Evolutionary conservation across 2,888 invertebrate genomes (phyloP).

Genomic region (Shargacucullia verbasci): DNA sequence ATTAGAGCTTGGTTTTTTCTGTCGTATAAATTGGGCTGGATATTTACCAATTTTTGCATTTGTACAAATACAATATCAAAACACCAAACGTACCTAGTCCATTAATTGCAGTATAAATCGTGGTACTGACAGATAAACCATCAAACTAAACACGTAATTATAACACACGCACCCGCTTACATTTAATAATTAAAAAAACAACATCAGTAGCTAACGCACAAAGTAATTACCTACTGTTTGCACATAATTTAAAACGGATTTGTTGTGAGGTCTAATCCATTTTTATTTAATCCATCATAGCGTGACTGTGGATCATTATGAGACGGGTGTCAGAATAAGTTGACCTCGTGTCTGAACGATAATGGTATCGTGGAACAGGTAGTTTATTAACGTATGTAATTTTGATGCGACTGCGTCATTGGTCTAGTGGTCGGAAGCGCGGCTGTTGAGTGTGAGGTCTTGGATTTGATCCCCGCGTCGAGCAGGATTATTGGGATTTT

Average conservation of each 20-base stretch:
- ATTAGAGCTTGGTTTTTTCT: no score
- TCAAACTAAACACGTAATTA: conserved; percentile 53
- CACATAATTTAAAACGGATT: conserved; percentile 57
- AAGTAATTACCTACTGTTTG: conserved; percentile 52
- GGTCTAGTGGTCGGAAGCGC: no score
- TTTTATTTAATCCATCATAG: conserved; percentile 55
- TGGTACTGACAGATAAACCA: conserved; percentile 47
- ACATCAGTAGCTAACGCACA: conserved; percentile 49
- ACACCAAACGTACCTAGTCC: conserved; percentile 26
- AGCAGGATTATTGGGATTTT: no score
- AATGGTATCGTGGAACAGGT: conserved; percentile 16
- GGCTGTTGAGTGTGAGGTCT: no score
- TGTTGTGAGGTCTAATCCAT: conserved; percentile 41
- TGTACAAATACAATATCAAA: neutral
- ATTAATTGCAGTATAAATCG: conserved; percentile 44
- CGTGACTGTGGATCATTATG: conserved; percentile 70
- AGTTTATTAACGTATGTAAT: conserved; percentile 29
- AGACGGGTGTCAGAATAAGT: conserved; percentile 70
- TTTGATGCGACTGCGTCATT: no score
- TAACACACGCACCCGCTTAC: conserved; percentile 40
- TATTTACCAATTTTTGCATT: no score
- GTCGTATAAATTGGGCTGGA: no score
- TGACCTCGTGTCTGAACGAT: conserved; percentile 62
- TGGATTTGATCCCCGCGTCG: no score
- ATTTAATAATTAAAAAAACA: conserved; percentile 57